Evolutionary conservation across 1,140 invertebrate genomes (phyloP), one percentile per base, ranked within the genome.

Genomic region (Riptortus pedestris): DNA sequence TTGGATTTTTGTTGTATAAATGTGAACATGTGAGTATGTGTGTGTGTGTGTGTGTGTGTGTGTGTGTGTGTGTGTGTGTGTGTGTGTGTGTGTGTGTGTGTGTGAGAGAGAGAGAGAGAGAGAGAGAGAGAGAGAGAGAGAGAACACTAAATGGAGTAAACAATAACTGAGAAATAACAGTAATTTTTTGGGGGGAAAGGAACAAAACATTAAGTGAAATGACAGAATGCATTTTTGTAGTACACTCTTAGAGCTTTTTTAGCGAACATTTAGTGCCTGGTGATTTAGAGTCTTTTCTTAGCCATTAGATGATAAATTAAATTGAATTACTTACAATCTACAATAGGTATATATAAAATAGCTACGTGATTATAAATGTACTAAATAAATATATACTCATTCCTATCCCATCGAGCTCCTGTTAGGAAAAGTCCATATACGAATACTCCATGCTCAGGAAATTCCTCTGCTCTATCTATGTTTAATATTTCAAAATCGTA

Each of bases 371-470:
- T 3, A 47, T 20, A 2, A 62, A 62, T 18, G 18, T 4, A n/a
- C 1, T n/a, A n/a, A 16, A 18, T 18, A 45, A 64, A 29, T 20
- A 60, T 70, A 74, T 79, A 64, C 74, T 66, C 65, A 4, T 75
- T 64, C 60, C 79, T 70, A 70, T 93, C 82, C 90, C 82, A 96
- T 62, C 87, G 80, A n/a, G 88, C 91, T 2, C 91, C 91, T 65
- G 89, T 89, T 66, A 91, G 79, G 73, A 82, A 94, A 58, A 93
- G 75, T 0, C 93, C 92, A 71, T 88, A 82, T 14, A 92, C 82
- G 70, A 87, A 87, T 18, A 93, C 85, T 16, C 91, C 90, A 74
- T 89, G 84, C 0, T 78, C 74, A 0, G 90, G 86, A 0, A 79
- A 69, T 26, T 48, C 52, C 14, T 69, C 22, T 4, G 72, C 65